phyloP scores from a whole-genome alignment of 2,888 invertebrate genomes.

The Ypsolopha scabrella region DNA sequence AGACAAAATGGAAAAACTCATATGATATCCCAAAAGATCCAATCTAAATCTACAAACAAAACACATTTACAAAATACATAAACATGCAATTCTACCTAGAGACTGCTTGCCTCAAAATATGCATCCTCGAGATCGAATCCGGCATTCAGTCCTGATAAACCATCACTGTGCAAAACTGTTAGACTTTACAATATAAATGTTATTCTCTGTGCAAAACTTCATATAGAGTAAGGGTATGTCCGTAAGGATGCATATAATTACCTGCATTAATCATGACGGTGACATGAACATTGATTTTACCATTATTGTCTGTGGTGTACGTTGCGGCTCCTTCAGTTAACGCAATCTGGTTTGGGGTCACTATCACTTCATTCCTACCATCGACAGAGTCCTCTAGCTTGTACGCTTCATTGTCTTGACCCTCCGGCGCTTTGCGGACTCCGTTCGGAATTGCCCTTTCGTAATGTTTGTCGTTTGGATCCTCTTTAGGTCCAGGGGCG shows the following conservation, averaged over 20 bases:
- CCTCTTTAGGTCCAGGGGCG: constrained; percentile 37
- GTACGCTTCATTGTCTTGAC: constrained; percentile 82
- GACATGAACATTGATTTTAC: constrained; percentile 90
- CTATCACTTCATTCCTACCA: constrained; percentile 66
- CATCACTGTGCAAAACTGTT: constrained; percentile 63
- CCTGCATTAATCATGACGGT: constrained; percentile 87
- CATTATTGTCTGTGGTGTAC: constrained; percentile 82
- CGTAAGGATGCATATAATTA: constrained; percentile 69
- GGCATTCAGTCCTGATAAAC: constrained; percentile 46
- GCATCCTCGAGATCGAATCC: constrained; percentile 57
- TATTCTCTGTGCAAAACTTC: not conserved
- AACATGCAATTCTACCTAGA: constrained; percentile 13
- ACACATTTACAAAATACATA: not conserved
- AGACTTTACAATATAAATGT: constrained; percentile 24
- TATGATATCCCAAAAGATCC: not conserved
- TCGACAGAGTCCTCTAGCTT: constrained; percentile 72
- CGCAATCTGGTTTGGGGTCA: constrained; percentile 59
- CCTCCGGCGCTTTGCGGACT: constrained; percentile 80
- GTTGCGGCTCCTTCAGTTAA: constrained; percentile 62
- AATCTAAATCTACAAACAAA: not conserved
- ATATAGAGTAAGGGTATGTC: constrained; percentile 7
- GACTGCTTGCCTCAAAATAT: constrained; percentile 64
- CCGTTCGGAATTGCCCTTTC: constrained; percentile 57
- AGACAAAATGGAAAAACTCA: not conserved
- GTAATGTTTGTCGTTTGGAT: constrained; percentile 30